Conservation (phyloP, 2,797 vertebrate genomes). For the Knipowitschia caucasica region DNA sequence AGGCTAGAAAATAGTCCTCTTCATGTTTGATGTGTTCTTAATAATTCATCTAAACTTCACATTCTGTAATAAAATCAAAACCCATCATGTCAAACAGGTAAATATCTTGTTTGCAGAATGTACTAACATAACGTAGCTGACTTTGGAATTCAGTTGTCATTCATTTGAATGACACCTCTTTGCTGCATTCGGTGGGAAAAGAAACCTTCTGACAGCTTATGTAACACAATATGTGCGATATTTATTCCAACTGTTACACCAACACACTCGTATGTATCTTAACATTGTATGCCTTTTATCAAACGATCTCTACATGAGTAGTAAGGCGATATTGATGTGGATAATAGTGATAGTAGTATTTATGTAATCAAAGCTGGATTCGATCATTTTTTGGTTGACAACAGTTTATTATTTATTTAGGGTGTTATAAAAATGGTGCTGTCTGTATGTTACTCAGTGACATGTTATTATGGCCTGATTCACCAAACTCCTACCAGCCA, state of each 20-base stretch:
- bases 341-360: neutral
- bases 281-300: slow-evolving; percentile 18
- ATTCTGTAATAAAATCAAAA: slow-evolving; percentile 3
- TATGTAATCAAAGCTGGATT: neutral
- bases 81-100: slow-evolving; percentile 12
- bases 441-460: neutral
- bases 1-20: slow-evolving; percentile 37
- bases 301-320: no score
- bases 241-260: slow-evolving; percentile 27
- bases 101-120: slow-evolving; percentile 8
- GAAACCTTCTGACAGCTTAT: slow-evolving; percentile 13
- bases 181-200: slow-evolving; percentile 11
- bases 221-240: slow-evolving; percentile 14
- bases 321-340: neutral
- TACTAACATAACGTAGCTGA: slow-evolving; percentile 2
- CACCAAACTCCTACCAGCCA: slow-evolving; percentile 29
- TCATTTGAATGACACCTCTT: slow-evolving; percentile 1
- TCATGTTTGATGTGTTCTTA: slow-evolving; percentile 38
- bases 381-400: neutral
- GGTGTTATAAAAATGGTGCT: neutral
- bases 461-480: slow-evolving; percentile 26
- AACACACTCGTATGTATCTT: slow-evolving; percentile 25
- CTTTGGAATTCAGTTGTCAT: slow-evolving; percentile 1
- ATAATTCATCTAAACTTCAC: slow-evolving; percentile 19
- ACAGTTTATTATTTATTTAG: neutral